Percentiles rank a stretch among this genome's conserved stretches.
These are phyloP conservation scores for Lophura nycthemera DNA, from an alignment of 2,113 vertebrate species.

Conservation along the genomic window DNA sequence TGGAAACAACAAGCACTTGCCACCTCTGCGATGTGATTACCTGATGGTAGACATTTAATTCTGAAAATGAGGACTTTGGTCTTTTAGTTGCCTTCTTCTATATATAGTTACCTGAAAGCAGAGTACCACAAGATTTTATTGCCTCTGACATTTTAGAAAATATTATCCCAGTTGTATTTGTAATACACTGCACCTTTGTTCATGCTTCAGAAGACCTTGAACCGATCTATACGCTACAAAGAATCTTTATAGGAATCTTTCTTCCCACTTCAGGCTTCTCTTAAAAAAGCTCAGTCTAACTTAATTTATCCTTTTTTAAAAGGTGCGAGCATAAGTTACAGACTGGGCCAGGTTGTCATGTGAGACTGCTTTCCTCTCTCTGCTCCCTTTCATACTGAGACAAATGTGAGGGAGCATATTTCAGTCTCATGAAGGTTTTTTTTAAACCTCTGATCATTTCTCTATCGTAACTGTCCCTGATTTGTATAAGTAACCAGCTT, in stretches of 20 bases:
- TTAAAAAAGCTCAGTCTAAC: background rate
- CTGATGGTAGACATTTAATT: background rate
- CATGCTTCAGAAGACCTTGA: background rate
- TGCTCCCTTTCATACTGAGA: background rate
- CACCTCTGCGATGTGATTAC: background rate
- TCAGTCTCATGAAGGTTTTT: background rate
- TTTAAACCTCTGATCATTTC: background rate
- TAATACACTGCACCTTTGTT: background rate
- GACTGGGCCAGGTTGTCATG: background rate
- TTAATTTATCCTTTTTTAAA: background rate
- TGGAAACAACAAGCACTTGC: background rate
- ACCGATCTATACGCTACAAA: background rate
- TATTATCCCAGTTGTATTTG: background rate
- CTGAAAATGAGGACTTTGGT: background rate
- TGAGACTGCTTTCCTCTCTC: background rate
- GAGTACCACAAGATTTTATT: conserved; percentile 18
- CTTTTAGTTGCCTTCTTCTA: background rate
- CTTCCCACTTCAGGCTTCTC: conserved; percentile 4
- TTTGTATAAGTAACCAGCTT: background rate
- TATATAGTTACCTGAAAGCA: background rate
- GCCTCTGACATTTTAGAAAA: conserved; percentile 10
- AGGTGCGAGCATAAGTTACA: background rate
- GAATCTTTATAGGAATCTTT: background rate
- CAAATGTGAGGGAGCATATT: background rate
- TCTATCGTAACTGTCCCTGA: fast-evolving